phyloP scores from a whole-genome alignment of 2,797 vertebrate genomes.

The Rhynchonycteris naso region DNA sequence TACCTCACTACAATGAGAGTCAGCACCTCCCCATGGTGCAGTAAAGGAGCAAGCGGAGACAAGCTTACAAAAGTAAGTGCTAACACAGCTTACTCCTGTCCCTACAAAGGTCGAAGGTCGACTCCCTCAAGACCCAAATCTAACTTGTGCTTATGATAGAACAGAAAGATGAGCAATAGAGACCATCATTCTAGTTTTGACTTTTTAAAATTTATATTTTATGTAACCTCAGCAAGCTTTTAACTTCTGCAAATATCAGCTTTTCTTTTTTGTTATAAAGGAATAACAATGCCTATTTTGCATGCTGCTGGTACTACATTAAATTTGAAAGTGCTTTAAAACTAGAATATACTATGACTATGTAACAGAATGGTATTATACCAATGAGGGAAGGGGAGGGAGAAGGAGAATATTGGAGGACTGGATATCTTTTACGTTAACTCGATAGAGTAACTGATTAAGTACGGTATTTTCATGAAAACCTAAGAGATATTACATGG shows the following conservation, averaged over 20 bases:
- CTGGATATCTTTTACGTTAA: neutral
- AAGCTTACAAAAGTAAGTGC: neutral
- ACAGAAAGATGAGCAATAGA: neutral
- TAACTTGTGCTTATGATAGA: neutral
- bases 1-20: neutral
- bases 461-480: slow-evolving; percentile 14
- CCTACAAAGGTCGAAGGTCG: neutral
- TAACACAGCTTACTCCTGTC: neutral
- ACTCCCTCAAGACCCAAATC: neutral
- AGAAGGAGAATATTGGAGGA: neutral
- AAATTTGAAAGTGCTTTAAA: neutral
- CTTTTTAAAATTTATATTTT: neutral
- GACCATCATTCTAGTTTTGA: neutral
- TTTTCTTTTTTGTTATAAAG: slow-evolving; percentile 14
- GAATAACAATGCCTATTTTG: neutral
- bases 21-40: neutral
- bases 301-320: neutral
- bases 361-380: neutral
- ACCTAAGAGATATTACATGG: slow-evolving; percentile 70
- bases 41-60: neutral
- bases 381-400: neutral
- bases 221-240: neutral
- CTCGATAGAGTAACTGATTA: neutral
- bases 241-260: neutral
- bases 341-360: neutral